Percentiles rank a stretch among this genome's conserved stretches.
These are phyloP conservation scores for Archaeoteleia sp. DNA, from an alignment of 2,888 invertebrate genomes.

Conservation along the genomic window DNA sequence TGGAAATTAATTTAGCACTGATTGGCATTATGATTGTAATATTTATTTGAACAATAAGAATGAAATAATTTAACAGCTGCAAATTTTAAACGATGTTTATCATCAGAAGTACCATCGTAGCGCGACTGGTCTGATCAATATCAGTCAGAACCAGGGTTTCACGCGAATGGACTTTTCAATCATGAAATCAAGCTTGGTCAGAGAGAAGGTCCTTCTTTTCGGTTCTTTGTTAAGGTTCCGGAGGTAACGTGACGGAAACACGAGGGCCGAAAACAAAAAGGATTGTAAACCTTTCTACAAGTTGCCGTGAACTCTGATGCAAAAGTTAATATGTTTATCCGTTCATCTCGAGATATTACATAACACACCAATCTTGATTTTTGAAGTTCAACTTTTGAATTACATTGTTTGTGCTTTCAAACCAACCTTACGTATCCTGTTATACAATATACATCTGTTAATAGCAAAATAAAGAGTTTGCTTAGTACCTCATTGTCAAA, in stretches of 20 bases:
- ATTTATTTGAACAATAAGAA: background rate
- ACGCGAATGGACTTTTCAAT: conserved; percentile 36
- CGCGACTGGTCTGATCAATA: conserved; percentile 22
- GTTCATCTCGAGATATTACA: background rate
- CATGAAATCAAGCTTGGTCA: conserved; percentile 25
- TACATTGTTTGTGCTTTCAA: conserved; percentile 13
- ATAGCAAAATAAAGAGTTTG: too few relatives aligned
- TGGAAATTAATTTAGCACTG: too few relatives aligned
- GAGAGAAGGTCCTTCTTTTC: conserved; percentile 26
- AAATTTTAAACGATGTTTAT: conserved; percentile 21
- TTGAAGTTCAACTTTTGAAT: conserved; percentile 19
- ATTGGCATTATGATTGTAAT: too few relatives aligned
- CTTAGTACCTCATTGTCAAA: too few relatives aligned
- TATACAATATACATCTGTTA: too few relatives aligned
- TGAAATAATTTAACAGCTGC: conserved; percentile 39
- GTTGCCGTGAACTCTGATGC: conserved; percentile 28
- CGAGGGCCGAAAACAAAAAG: conserved; percentile 39
- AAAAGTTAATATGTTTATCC: conserved; percentile 28
- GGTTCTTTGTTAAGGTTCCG: conserved; percentile 38
- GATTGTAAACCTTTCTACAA: conserved; percentile 32
- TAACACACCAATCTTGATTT: conserved; percentile 41
- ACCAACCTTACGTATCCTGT: too few relatives aligned
- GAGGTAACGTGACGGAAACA: conserved; percentile 48
- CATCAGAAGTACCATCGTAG: conserved; percentile 17
- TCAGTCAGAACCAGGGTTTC: conserved; percentile 19